Evolutionary conservation across 2,888 invertebrate genomes (phyloP), one percentile per base, ranked within the genome.

Genomic region (Parapristionchus giblindavisi): DNA sequence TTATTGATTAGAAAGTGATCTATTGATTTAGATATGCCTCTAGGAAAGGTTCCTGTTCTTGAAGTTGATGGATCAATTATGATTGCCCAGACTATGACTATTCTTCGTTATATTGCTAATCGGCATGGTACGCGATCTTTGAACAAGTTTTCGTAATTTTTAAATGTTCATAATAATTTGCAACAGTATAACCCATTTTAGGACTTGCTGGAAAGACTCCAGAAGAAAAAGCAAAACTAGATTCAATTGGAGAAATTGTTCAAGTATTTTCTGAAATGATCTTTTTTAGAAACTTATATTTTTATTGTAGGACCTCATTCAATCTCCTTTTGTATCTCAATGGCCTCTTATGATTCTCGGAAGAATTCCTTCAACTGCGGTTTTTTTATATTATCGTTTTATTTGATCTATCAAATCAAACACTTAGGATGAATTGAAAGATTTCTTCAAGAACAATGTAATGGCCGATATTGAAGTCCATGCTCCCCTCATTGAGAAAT

Each of bases 31-130:
- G 85, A 83, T 52, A 85, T 82, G 81, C 85, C 85, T 60, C 77
- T 85, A n/a, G 81, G 83, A 27, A 85, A 85, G 75, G 76, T 85
- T 24, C 85, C 85, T n/a, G 85, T 85, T 21, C 78, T 85, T 8
- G 85, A 85, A 73, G 81, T 85, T n/a, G 83, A 85, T 74, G 85
- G 85, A 48, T 52, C 51, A 21, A 78, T 78, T 6, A 83, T 84
- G 76, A 80, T 85, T 71, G 81, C 78, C 36, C 85, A 84, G 77
- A 78, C 81, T 51, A 73, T 82, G 27, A 84, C 85, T 21, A 85
- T 85, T 75, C 77, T 80, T 11, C 81, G 85, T 38, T 85, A 78
- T 73, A 73, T 85, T 38, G 85, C 80, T n/a, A 81, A 82, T 73
- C 78, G 81, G 75, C 83, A 81, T 77, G 81, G 85, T 85, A 58